Evolutionary conservation across 2,797 vertebrate genomes (phyloP).

Genomic region (Crypturellus tataupa): DNA sequence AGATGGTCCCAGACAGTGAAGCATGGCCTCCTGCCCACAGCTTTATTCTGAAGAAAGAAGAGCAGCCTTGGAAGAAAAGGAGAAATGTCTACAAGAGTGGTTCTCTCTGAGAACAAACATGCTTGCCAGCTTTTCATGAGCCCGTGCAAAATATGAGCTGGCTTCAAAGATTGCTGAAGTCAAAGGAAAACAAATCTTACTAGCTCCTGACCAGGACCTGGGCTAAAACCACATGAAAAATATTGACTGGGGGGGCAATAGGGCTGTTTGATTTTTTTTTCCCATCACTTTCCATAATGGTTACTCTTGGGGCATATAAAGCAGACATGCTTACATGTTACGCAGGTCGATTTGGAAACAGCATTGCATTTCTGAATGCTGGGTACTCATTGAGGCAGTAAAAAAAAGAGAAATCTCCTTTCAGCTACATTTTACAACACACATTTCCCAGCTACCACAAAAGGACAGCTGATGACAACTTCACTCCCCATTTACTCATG

Average conservation of each 20-base stretch:
- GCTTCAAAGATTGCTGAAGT: not conserved
- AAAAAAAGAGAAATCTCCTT: not conserved
- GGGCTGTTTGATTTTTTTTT: not conserved
- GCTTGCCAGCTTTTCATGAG: not conserved
- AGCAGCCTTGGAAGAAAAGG: constrained; percentile 41
- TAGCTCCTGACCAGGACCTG: not conserved
- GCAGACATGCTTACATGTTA: not conserved
- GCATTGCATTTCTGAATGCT: not conserved
- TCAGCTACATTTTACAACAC: not conserved
- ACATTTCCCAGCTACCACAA: not conserved
- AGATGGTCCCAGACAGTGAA: constrained; percentile 80
- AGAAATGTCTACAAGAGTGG: constrained; percentile 5
- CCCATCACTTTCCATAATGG: not conserved
- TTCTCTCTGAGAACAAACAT: constrained; percentile 47
- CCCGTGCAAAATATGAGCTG: not conserved
- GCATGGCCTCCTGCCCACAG: constrained; percentile 69
- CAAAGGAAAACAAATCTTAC: constrained; percentile 7
- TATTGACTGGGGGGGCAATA: not conserved
- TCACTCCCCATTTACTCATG: not conserved
- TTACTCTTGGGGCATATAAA: not conserved
- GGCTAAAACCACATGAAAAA: constrained; percentile 18
- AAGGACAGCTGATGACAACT: constrained; percentile 29
- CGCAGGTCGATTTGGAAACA: not conserved
- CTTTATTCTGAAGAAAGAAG: constrained; percentile 70
- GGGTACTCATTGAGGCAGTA: not conserved